Base-by-base conservation (phyloP, 2,797 vertebrate species). In the Sciurus vulgaris region DNA sequence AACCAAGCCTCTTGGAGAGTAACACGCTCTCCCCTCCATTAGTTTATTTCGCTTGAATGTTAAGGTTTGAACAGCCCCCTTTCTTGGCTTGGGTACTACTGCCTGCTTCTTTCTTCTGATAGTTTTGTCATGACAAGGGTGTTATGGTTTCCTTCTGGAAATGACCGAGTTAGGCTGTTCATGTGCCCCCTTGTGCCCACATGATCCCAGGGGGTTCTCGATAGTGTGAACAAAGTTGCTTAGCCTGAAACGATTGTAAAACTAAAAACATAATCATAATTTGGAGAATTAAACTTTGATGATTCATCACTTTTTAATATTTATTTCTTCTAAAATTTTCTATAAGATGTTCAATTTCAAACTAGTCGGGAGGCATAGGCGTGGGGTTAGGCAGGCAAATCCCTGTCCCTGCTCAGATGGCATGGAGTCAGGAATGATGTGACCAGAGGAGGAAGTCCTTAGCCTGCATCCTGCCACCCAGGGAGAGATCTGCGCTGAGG, bases 261-360 rank as follows among this genome's bases (percentile, higher is more conserved):
- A 35, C 73, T 22, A 91, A 85, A 93, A 49, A 17, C 5, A 26
- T 38, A 38, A 30, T 30, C 70, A 30, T 78, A 67, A 76, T 49
- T 49, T 24, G n/a, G 15, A 91, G 38, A 93, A 90, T 67, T 70
- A 67, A 94, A 59, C 41, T 41, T 10, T 35, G 30, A 51, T 69
- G 73, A 41, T 18, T 51, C 24, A 76, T 63, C 17, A 28, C 12
- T n/a, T 76, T 65, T 15, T n/a, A 76, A 35, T 74, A 17, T 74
- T 82, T 89, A 44, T 83, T 73, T 87, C 4, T 89, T 85, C 63
- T 47, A 78, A 26, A 51, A 41, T 41, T 94, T 94, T 81, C 59
- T 72, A 38, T 17, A 78, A 78, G 69, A 56, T 5, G 70, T 79
- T 17, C 18, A 49, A 49, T 91, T 92, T 44, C 44, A 91, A 65